phyloP scores from a whole-genome alignment of 2,113 vertebrate species.

The Xiphophorus couchianus region DNA sequence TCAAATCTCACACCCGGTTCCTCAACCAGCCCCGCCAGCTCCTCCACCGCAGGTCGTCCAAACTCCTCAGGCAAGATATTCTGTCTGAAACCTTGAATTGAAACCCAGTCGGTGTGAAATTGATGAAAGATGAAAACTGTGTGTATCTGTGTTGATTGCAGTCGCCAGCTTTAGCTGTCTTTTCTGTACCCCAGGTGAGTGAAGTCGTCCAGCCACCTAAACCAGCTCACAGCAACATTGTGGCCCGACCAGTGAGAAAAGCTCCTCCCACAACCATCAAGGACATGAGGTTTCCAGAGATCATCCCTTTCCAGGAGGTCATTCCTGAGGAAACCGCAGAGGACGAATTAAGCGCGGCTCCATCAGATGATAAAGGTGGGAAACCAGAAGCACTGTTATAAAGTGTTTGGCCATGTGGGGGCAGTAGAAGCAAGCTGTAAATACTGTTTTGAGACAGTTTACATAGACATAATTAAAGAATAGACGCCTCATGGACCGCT shows the following conservation, averaged over 20 bases:
- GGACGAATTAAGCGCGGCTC: constrained; percentile 58
- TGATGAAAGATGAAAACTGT: neutral
- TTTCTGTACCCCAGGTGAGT: constrained; percentile 49
- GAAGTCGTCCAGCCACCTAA: constrained; percentile 52
- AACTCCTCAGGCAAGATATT: constrained; percentile 52
- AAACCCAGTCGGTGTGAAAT: neutral
- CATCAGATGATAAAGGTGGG: constrained; percentile 67
- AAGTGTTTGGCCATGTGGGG: neutral
- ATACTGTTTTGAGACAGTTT: no score
- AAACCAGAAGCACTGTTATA: neutral
- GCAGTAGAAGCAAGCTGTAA: neutral
- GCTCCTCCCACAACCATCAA: constrained; percentile 65
- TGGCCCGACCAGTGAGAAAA: constrained; percentile 71
- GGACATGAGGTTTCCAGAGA: constrained; percentile 64
- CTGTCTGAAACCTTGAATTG: neutral
- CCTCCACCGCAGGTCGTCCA: constrained; percentile 44
- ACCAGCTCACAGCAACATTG: constrained; percentile 43
- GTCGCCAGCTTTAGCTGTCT: neutral
- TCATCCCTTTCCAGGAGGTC: constrained; percentile 67
- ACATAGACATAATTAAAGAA: no score
- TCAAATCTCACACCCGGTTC: constrained; percentile 24
- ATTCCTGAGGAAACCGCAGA: constrained; percentile 65
- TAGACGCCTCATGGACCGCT: no score
- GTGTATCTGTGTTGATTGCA: neutral
- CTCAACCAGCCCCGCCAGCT: constrained; percentile 32